Evolutionary conservation across 2,113 vertebrate genomes (phyloP).

Genomic region (Ranitomeya imitator): DNA sequence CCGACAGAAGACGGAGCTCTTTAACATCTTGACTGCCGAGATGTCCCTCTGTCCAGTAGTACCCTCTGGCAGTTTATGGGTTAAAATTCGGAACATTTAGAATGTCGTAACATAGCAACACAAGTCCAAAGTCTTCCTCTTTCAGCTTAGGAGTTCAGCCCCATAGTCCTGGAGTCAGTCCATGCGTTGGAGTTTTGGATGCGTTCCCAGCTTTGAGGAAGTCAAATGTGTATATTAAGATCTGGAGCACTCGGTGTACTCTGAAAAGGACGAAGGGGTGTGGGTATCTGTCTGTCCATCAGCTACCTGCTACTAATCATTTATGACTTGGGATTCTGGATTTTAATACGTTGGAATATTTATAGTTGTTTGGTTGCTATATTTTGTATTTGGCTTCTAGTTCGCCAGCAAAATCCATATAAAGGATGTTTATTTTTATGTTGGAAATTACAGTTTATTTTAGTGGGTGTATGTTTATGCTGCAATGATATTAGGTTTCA

Average conservation of each 20-base stretch:
- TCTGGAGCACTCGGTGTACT: constrained; percentile 43
- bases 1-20: constrained; percentile 18
- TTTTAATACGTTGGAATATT: not conserved
- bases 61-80: not conserved
- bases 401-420: not conserved
- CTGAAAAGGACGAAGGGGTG: not conserved
- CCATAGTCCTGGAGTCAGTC: constrained; percentile 42
- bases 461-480: not conserved
- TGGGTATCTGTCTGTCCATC: constrained; percentile 14
- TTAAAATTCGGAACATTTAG: not conserved
- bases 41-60: not conserved
- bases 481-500: not conserved
- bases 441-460: not conserved
- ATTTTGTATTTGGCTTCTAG: not conserved
- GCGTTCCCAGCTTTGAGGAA: constrained; percentile 45
- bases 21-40: not conserved
- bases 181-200: constrained; percentile 53
- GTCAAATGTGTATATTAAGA: constrained; percentile 41
- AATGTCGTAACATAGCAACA: constrained; percentile 8
- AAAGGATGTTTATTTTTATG: not conserved
- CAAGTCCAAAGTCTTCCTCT: constrained; percentile 12
- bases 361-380: not conserved
- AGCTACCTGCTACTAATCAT: constrained; percentile 30
- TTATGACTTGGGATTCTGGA: not conserved
- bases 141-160: constrained; percentile 27